Conservation (phyloP, 2,113 vertebrate genomes). For the Hemichromis elongatus region DNA sequence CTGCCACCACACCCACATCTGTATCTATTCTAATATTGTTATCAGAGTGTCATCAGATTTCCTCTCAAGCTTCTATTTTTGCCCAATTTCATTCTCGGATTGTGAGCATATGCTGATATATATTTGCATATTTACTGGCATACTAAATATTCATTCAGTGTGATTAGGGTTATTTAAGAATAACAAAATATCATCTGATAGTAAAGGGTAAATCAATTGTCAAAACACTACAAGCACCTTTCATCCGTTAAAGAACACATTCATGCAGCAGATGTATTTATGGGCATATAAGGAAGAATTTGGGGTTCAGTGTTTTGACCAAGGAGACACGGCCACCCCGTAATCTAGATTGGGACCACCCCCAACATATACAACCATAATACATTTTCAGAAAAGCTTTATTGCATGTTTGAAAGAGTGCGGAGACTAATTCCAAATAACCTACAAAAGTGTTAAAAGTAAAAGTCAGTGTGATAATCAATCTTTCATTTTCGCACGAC, state of each 20-base stretch:
- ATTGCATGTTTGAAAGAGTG: background rate
- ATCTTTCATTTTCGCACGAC: background rate
- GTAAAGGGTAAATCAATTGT: background rate
- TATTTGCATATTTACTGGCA: background rate
- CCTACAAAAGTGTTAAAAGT: background rate
- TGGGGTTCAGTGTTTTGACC: background rate
- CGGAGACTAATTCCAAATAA: accelerated
- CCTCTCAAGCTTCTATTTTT: background rate
- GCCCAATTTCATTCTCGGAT: background rate
- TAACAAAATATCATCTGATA: background rate
- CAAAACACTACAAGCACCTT: background rate
- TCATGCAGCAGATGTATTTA: background rate
- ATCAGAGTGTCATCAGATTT: background rate
- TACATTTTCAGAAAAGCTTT: background rate
- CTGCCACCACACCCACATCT: background rate
- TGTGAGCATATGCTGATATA: background rate
- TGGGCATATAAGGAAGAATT: background rate
- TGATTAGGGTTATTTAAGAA: background rate
- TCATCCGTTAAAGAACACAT: background rate
- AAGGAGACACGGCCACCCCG: accelerated
- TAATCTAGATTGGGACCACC: background rate
- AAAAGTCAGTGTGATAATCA: background rate
- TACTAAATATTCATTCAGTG: background rate
- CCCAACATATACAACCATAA: background rate
- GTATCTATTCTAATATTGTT: background rate